Evolutionary conservation across 1,140 invertebrate genomes (phyloP).

Genomic region (Homarus americanus): DNA sequence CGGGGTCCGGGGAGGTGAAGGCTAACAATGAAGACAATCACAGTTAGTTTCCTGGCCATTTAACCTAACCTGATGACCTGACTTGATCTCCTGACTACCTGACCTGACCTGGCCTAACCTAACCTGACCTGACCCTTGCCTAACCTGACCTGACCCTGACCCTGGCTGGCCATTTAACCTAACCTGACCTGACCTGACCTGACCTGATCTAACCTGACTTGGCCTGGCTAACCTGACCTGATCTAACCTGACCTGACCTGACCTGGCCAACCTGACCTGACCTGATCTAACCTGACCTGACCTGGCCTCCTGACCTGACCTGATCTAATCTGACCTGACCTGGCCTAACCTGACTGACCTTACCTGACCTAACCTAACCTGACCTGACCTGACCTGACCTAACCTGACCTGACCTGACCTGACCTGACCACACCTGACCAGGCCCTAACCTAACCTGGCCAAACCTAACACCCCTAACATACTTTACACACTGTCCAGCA

Average conservation of each 20-base stretch:
- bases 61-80: constrained; percentile 22
- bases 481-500: too few species aligned
- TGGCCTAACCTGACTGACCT: too few species aligned
- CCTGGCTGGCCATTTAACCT: background rate
- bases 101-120: constrained; percentile 7
- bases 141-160: background rate
- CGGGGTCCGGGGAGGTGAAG: too few species aligned
- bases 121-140: constrained; percentile 16
- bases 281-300: background rate
- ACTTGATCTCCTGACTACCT: too few species aligned
- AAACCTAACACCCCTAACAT: too few species aligned
- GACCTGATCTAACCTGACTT: constrained; percentile 8
- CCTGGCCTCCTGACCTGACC: background rate
- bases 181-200: background rate
- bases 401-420: constrained; percentile 26
- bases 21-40: too few species aligned
- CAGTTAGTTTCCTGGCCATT: too few species aligned
- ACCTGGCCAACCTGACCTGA: background rate
- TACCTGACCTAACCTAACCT: constrained; percentile 6
- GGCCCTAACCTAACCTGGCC: background rate
- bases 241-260: background rate
- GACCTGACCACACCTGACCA: background rate
- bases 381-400: constrained; percentile 17
- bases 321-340: background rate
- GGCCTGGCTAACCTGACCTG: constrained; percentile 4